A percentile compares a stretch with the other conserved stretches of the same genome.
These are phyloP conservation scores for Eurois occulta DNA, from an alignment of 2,888 invertebrate genomes.

Conservation along the genomic window DNA sequence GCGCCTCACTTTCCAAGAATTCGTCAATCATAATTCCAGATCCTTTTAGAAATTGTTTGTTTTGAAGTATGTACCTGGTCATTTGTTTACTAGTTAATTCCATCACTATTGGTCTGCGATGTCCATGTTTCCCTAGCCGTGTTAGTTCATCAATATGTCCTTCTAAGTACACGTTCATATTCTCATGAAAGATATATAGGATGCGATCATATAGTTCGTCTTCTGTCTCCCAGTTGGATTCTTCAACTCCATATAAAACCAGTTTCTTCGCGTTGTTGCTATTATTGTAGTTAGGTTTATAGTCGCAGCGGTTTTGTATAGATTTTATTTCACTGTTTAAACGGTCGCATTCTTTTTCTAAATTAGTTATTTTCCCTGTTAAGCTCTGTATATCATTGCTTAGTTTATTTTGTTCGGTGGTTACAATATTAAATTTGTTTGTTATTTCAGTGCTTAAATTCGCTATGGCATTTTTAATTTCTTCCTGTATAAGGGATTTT, in stretches of 20 bases:
- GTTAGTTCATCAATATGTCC: constrained; percentile 5
- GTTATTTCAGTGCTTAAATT: neutral
- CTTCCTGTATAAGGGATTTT: neutral
- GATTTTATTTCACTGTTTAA: constrained; percentile 4
- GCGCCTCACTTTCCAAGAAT: neutral
- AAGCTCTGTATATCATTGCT: neutral
- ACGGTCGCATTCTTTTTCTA: neutral
- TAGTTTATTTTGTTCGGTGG: neutral
- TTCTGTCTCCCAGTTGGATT: neutral
- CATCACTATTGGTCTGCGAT: neutral
- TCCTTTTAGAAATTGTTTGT: neutral
- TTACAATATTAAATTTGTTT: neutral
- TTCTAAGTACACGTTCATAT: neutral
- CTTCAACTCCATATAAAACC: neutral
- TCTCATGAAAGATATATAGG: neutral
- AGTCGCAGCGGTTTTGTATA: neutral
- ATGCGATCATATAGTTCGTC: neutral
- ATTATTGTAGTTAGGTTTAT: neutral
- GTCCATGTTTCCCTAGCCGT: neutral
- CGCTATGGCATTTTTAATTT: neutral
- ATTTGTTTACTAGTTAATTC: neutral
- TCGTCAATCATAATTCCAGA: neutral
- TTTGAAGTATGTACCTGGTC: constrained; percentile 1
- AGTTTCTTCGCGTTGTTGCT: constrained; percentile 2
- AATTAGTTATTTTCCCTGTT: neutral